phyloP scores from a whole-genome alignment of 1,140 invertebrate genomes.

The Hylaeus anthracinus region DNA sequence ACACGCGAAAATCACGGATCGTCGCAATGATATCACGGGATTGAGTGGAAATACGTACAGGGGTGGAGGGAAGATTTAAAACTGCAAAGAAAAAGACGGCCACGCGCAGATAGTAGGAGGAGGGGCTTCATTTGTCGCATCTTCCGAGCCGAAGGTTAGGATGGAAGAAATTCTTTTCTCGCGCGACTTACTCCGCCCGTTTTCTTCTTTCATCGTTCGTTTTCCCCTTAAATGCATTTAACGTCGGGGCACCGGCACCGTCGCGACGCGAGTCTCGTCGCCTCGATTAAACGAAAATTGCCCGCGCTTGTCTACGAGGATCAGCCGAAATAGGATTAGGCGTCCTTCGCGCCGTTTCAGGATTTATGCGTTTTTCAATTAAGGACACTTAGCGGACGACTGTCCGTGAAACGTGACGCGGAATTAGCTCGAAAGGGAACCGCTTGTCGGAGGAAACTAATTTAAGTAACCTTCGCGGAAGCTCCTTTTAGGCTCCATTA shows the following conservation, averaged over 20 bases:
- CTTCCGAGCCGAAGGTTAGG: slow-evolving; percentile 58
- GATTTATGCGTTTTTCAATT: slow-evolving; percentile 53
- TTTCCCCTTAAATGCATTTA: slow-evolving; percentile 6
- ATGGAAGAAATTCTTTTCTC: slow-evolving; percentile 58
- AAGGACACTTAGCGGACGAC: slow-evolving; percentile 41
- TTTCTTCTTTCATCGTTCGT: not conserved
- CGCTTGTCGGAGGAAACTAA: not conserved
- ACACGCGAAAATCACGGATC: not conserved
- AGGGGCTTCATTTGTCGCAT: slow-evolving; percentile 38
- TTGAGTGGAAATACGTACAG: not conserved
- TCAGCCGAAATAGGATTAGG: slow-evolving; percentile 31
- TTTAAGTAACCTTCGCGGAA: slow-evolving; percentile 6
- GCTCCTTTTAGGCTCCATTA: not conserved
- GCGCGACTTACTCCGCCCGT: slow-evolving; percentile 44
- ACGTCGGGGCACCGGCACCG: not conserved
- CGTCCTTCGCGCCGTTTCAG: slow-evolving; percentile 10
- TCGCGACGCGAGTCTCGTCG: not conserved
- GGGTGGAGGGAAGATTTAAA: slow-evolving; percentile 22
- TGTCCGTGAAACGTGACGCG: slow-evolving; percentile 22
- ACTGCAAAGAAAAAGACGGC: slow-evolving; percentile 24
- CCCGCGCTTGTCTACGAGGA: slow-evolving; percentile 41
- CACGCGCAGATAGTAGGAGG: not conserved
- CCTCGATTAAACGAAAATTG: slow-evolving; percentile 43
- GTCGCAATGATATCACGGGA: not conserved
- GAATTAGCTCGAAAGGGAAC: slow-evolving; percentile 19